Base-by-base conservation (phyloP, 2,888 invertebrate species). In the Labia minor region DNA sequence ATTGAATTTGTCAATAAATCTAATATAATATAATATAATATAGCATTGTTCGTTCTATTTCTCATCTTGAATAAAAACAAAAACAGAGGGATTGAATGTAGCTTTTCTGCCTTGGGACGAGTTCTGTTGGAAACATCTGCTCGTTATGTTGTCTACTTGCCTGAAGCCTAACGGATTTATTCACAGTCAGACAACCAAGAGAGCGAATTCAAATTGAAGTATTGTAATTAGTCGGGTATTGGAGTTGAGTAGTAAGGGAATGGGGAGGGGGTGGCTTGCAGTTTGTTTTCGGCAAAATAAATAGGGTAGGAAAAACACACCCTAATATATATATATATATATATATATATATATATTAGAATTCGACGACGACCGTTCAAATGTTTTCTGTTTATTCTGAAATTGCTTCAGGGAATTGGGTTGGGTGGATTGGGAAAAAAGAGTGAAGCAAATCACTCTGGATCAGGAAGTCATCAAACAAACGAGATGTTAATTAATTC, bases 71-170 rank as follows among this genome's bases (percentile, higher is more conserved):
- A 49, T 49, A 49, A 49, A 49, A 49, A 49, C 49, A 49, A 16
- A 49, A 49, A 49, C 8, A 49, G 49, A 16, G 2, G 14, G 49
- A 49, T 49, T 49, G n/a, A 49, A 49, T 49, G 49, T 49, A 49
- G 49, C 49, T n/a, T 49, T 49, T 49, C 49, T 16, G 49, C 49
- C 49, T 49, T 49, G 49, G 49, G 49, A 49, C 49, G 16, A 49
- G 16, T 49, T 49, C 49, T 49, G 49, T 49, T 49, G 8, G 49
- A 49, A 49, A 49, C 49, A 49, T 49, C 49, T 49, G 49, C 49
- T 49, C 49, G 49, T 49, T 49, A 49, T 49, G 49, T 49, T 49
- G 49, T 49, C 49, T 49, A 16, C 49, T 49, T 49, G 49, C 49
- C 49, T 49, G 49, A 14, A 49, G 49, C 49, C 49, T 49, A 49